Evolutionary conservation across 2,888 invertebrate genomes (phyloP).

Genomic region (Thyatira batis): DNA sequence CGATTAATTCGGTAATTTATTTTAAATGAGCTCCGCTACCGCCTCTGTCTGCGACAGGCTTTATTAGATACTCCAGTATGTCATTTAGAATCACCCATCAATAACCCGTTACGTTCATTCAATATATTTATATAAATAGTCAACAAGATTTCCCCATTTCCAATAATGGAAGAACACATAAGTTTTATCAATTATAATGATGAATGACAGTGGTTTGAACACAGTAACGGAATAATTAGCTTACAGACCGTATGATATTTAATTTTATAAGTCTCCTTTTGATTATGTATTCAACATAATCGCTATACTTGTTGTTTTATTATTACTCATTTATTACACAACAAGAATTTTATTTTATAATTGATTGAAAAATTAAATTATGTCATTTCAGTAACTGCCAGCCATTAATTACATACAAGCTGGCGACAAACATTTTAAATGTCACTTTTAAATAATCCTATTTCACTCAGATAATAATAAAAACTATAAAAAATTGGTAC

Average conservation of each 20-base stretch:
- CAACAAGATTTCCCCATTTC: constrained; percentile 43
- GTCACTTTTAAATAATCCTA: neutral
- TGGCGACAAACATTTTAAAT: neutral
- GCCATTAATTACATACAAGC: neutral
- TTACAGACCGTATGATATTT: constrained; percentile 25
- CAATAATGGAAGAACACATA: constrained; percentile 32
- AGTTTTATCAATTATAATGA: constrained; percentile 13
- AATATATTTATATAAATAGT: constrained; percentile 40
- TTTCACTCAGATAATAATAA: constrained; percentile 17
- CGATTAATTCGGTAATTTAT: too few relatives aligned
- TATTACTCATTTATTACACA: constrained; percentile 6
- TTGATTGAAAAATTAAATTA: neutral
- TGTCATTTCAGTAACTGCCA: neutral
- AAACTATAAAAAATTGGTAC: constrained; percentile 42
- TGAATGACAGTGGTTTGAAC: constrained; percentile 34
- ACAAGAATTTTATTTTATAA: neutral
- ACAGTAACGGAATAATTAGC: constrained; percentile 40
- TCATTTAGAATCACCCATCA: neutral
- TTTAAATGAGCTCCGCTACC: too few relatives aligned
- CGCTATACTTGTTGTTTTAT: constrained; percentile 9
- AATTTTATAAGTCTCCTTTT: neutral
- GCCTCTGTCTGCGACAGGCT: too few relatives aligned
- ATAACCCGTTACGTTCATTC: constrained; percentile 21
- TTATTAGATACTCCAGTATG: neutral
- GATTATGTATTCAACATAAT: neutral